These are phyloP conservation scores for Ectemnius continuus DNA, from an alignment of 2,888 invertebrate genomes.

Conservation along the genomic window DNA sequence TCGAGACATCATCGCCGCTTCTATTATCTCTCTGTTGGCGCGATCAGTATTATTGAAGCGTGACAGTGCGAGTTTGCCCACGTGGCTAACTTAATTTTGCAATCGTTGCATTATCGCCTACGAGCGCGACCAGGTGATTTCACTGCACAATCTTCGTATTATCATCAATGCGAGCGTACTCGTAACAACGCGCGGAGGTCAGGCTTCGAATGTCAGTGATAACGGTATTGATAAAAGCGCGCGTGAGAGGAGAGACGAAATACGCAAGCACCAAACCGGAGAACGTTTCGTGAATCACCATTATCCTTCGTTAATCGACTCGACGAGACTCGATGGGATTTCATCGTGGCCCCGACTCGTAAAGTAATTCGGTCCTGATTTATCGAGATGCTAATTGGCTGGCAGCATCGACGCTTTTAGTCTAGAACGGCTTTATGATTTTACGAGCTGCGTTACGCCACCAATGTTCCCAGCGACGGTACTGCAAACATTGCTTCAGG, in stretches of 20 bases:
- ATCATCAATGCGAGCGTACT: not conserved
- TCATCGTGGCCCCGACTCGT: constrained; percentile 60
- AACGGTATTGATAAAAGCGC: constrained; percentile 42
- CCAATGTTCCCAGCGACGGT: not conserved
- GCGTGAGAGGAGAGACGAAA: constrained; percentile 9
- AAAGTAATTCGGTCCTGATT: constrained; percentile 68
- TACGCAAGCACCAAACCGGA: not conserved
- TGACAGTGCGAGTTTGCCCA: constrained; percentile 3
- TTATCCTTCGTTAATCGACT: constrained; percentile 41
- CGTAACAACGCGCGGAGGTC: constrained; percentile 32
- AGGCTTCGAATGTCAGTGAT: constrained; percentile 25
- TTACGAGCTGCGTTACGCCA: constrained; percentile 59
- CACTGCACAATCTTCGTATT: not conserved
- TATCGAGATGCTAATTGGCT: constrained; percentile 66
- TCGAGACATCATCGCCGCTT: too few species aligned
- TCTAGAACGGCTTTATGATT: constrained; percentile 67
- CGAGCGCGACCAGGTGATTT: not conserved
- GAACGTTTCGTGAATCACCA: constrained; percentile 33
- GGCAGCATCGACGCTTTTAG: constrained; percentile 60
- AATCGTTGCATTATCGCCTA: constrained; percentile 37
- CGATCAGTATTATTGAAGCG: constrained; percentile 34
- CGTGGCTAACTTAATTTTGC: constrained; percentile 36
- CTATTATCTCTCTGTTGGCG: too few species aligned
- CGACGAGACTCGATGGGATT: constrained; percentile 27
- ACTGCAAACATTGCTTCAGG: constrained; percentile 25